A percentile compares a stretch with the other conserved stretches of the same genome.
Evolutionary conservation across 2,797 vertebrate genomes (phyloP).

Genomic region (Xenopus petersii): DNA sequence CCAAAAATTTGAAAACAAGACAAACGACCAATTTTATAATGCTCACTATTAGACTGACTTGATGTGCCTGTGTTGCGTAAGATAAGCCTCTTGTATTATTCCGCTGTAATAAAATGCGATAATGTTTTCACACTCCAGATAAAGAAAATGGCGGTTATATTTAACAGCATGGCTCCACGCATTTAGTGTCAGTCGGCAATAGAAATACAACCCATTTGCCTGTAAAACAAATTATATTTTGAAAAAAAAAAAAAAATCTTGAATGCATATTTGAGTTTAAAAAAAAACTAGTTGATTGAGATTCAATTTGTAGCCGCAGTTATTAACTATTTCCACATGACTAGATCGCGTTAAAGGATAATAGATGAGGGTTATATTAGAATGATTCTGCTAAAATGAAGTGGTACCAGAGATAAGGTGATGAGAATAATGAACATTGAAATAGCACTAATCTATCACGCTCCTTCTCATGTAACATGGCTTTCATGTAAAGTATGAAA

Average conservation of each 20-base stretch:
- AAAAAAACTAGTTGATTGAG: conserved; percentile 94
- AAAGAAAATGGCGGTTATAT: conserved; percentile 74
- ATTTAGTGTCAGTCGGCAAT: conserved; percentile 73
- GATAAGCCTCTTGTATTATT: conserved; percentile 81
- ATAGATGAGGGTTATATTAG: conserved; percentile 99
- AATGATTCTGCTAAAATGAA: conserved; percentile 97
- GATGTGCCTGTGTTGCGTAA: conserved; percentile 76
- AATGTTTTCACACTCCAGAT: conserved; percentile 75
- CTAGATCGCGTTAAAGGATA: conserved; percentile 94
- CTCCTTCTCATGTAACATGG: conserved; percentile 71
- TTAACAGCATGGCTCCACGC: conserved; percentile 74
- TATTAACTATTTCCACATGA: conserved; percentile 98
- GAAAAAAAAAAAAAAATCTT: conserved; percentile 67
- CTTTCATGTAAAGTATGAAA: conserved; percentile 54
- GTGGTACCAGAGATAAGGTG: conserved; percentile 99
- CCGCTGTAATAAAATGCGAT: conserved; percentile 70
- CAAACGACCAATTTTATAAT: conserved; percentile 79
- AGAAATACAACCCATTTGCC: conserved; percentile 72
- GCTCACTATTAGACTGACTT: conserved; percentile 67
- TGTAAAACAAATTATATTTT: conserved; percentile 79
- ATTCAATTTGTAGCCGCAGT: conserved; percentile 98
- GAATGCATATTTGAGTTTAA: conserved; percentile 78
- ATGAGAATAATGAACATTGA: conserved; percentile 98
- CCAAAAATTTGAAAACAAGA: conserved; percentile 73
- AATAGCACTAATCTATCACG: conserved; percentile 95